Base-by-base conservation (phyloP, 2,888 invertebrate species). In the Xestia ashworthii region DNA sequence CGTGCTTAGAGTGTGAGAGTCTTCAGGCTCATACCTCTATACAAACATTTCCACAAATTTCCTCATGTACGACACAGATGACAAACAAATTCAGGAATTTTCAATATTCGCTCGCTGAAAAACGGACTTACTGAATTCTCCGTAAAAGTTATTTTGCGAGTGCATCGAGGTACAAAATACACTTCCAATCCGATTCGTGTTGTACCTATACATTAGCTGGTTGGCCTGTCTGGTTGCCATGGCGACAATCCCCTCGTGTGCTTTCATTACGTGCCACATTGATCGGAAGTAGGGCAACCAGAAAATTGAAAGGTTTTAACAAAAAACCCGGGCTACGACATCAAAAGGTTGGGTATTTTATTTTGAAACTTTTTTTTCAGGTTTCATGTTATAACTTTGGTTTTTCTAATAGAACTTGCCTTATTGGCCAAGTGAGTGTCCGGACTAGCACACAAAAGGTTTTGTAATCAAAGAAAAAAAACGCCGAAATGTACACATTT, bases 181-280 rank as follows among this genome's bases (percentile, higher is more conserved):
- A 70, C 38, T 38, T 67, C 32, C 25, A 41, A 71, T 73, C 41
- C 62, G 32, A 69, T 64, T 70, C 65, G 68, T 48, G 66, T 48
- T 73, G 60, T 76, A 79, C 19, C 50, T 80, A 68, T 68, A 70
- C 32, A 67, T 80, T 64, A 71, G 64, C 55, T 64, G 58, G 71
- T 68, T 64, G 55, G 53, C 75, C 76, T 76, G 74, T 72, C 72
- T 80, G 74, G 86, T 86, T 86, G 72, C 74, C 80, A 82, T 87
- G 64, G 80, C 72, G 6, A 84, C 82, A 58, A 81, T 82, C 82
- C 85, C 87, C 82, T 48, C 48, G 66, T 66, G 68, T 50, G 9
- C 66, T 44, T 70, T 72, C 53, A 67, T 78, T 75, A 76, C 70
- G 41, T 62, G 60, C 68, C 62, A 69, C 65, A 78, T 78, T 75